Base-by-base conservation (phyloP, 2,888 invertebrate genomes). In the Autographa pulchrina region DNA sequence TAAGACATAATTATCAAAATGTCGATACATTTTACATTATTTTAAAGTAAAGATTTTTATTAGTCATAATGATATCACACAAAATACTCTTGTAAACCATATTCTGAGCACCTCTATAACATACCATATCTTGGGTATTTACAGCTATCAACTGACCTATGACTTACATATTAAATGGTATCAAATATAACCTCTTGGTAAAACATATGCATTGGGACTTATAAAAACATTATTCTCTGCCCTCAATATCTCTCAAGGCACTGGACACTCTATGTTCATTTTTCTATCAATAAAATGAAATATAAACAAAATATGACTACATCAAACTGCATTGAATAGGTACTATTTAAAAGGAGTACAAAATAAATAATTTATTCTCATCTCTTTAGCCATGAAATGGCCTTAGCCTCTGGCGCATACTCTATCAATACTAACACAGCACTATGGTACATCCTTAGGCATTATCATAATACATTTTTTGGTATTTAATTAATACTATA, bases 101-200 rank as follows among this genome's bases (percentile, higher is more conserved):
- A 82, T 58, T 78, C 74, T 65, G 68, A 82, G 77, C 85, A 81
- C 72, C 75, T 77, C 81, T 76, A 77, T 62, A 62, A 68, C 74
- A 70, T 75, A 87, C 65, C 61, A 65, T 66, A 70, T 60, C 41
- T 62, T 65, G 48, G 64, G 65, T 70, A 72, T 64, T 63, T 60
- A 60, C 31, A 67, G 6, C 67, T 68, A 72, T 68, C 54, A 74
- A 81, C 72, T 65, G 61, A 70, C 74, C 63, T 74, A 74, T 69
- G 48, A 75, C 18, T 66, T 83, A 83, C 25, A 67, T 74, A 74
- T 67, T 69, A 77, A 78, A 82, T 83, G 80, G 86, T 92, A 91
- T 91, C 89, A 91, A 91, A 91, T 91, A 92, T 91, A 91, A 80
- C 76, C 72, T 88, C 77, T 86, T 83, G 84, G 77, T 89, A 88